phyloP scores from a whole-genome alignment of 2,888 invertebrate genomes.

The Pyrochroa serraticornis region DNA sequence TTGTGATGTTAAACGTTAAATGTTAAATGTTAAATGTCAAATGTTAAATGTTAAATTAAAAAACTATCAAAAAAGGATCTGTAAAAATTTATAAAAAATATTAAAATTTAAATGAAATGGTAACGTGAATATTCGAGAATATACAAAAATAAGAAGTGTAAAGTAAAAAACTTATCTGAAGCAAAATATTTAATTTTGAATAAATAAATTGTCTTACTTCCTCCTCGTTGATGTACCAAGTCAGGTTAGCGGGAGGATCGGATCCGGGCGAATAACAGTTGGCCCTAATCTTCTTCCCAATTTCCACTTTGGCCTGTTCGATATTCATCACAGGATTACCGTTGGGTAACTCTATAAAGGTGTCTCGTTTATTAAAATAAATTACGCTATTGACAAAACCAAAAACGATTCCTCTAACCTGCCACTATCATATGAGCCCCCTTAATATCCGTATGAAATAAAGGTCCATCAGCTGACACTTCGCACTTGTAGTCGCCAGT shows the following conservation, averaged over 20 bases:
- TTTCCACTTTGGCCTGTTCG: conserved; percentile 57
- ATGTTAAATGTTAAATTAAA: no score
- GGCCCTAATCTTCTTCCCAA: conserved; percentile 56
- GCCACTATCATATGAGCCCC: conserved; percentile 56
- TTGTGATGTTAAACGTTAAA: no score
- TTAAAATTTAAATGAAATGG: no score
- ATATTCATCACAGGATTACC: conserved; percentile 53
- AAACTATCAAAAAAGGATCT: no score
- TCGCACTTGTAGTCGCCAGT: conserved; percentile 59
- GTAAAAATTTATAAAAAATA: no score
- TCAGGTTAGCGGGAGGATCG: conserved; percentile 58
- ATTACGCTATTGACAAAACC: conserved; percentile 5
- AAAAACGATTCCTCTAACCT: conserved; percentile 51
- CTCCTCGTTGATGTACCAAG: conserved; percentile 59
- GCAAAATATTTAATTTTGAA: no score
- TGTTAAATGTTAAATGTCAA: no score
- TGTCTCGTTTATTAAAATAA: conserved; percentile 22
- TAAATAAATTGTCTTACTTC: no score
- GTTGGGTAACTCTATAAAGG: conserved; percentile 54
- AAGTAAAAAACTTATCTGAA: no score
- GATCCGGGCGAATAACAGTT: conserved; percentile 57
- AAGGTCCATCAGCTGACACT: conserved; percentile 58
- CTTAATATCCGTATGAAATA: conserved; percentile 57
- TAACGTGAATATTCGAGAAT: no score
- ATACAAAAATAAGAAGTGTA: no score